Conservation (phyloP, 2,888 invertebrate species). For the Eurytoma californica region DNA sequence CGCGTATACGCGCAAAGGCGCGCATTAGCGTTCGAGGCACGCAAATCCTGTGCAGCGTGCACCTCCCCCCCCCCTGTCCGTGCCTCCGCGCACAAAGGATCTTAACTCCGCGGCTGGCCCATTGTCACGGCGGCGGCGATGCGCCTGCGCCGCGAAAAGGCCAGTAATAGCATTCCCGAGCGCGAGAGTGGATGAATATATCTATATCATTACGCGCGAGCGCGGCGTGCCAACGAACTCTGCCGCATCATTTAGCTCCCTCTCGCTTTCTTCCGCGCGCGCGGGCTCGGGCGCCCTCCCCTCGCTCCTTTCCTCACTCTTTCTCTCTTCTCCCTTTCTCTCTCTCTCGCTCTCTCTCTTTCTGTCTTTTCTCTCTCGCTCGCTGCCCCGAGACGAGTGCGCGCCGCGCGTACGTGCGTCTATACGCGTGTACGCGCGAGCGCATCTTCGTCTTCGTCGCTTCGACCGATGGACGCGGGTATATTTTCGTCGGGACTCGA, state of each 20-base stretch:
- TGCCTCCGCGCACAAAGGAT: slow-evolving; percentile 55
- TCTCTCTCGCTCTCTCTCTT: background rate
- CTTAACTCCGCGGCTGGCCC: slow-evolving; percentile 55
- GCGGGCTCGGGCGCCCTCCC: background rate
- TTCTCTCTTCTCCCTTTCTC: slow-evolving; percentile 15
- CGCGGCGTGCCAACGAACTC: slow-evolving; percentile 62
- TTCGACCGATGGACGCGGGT: background rate
- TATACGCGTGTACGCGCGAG: background rate
- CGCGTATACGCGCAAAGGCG: background rate
- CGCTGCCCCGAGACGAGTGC: background rate
- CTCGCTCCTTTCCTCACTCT: background rate
- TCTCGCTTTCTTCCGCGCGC: slow-evolving; percentile 30
- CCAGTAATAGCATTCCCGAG: slow-evolving; percentile 59
- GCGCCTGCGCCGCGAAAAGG: slow-evolving; percentile 55
- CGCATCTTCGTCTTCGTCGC: slow-evolving; percentile 9
- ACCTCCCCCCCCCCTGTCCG: background rate
- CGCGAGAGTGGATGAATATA: slow-evolving; percentile 59
- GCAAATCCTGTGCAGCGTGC: slow-evolving; percentile 56
- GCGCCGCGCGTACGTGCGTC: slow-evolving; percentile 8
- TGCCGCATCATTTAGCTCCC: slow-evolving; percentile 54
- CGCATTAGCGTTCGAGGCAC: slow-evolving; percentile 60
- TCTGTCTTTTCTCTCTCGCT: background rate
- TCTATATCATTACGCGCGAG: slow-evolving; percentile 57
- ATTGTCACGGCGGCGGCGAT: slow-evolving; percentile 57
- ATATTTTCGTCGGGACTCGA: background rate